Evolutionary conservation across 2,797 vertebrate species (phyloP), one percentile per base, ranked within the genome.

Genomic region (Intellagama lesueurii): DNA sequence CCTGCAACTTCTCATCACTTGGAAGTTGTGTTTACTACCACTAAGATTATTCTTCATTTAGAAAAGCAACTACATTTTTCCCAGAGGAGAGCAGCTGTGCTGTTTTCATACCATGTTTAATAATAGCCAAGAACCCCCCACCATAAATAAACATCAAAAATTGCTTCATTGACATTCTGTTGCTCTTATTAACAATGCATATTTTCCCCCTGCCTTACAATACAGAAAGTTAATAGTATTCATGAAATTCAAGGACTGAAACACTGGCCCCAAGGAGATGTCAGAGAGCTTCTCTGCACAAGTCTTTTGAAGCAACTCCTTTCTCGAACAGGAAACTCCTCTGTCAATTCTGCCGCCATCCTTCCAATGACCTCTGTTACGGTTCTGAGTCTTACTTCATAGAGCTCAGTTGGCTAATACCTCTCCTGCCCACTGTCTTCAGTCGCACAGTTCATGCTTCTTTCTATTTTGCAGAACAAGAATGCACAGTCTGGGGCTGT

Each of bases 71-170:
- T 52, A 64, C 52, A 1, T 64, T 81, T 85, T 88, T 70, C 81
- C 28, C 86, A 7, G 44, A 44, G 32, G 44, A 77, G 11, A 40
- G 60, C 14, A 77, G 11, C 9, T 86, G 0, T 4, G 32, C 64
- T 70, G 7, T 52, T 88, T 87, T 87, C 68, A 95, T 94, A 93
- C 92, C 3, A 90, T 93, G 91, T 95, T 96, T 95, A 96, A 95
- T 95, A 94, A 93, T 30, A 81, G 84, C 91, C 69, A 91, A 94
- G 90, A 92, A 94, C 88, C 91, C 91, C 91, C 93, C 93, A 94
- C 89, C 94, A 95, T 93, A 96, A 96, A 95, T 95, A 95, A 95
- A 92, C 92, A 94, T 89, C 85, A 94, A 94, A 95, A 95, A 93
- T 87, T 86, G 91, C 90, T 95, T 95, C 84, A 87, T 91, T 19